A percentile compares a stretch with the other conserved stretches of the same genome.
Evolutionary conservation across 37 sponge, comb jelly and placozoan genomes (phyloP).

Genomic region (Aplysina aerophoba): DNA sequence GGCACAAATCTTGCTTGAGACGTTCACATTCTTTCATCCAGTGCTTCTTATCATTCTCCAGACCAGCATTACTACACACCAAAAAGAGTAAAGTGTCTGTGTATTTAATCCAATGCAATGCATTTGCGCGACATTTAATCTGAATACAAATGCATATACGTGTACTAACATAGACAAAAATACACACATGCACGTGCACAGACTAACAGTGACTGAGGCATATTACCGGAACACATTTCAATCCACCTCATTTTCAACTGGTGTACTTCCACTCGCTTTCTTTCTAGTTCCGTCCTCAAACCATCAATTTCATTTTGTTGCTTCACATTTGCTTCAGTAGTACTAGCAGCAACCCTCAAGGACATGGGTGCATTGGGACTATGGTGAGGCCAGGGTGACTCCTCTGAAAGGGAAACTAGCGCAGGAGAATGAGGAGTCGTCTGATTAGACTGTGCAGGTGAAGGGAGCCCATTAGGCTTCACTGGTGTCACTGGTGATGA

Average conservation of each 20-base stretch:
- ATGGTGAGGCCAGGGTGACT: too few relatives aligned
- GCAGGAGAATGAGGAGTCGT: too few relatives aligned
- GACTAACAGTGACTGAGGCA: not conserved
- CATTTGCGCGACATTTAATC: not conserved
- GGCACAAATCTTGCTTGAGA: not conserved
- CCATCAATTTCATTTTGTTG: not conserved
- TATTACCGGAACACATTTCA: not conserved
- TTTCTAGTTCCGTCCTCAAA: slow-evolving; percentile 6
- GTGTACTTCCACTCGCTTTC: not conserved
- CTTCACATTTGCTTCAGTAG: too few relatives aligned
- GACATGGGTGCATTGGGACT: too few relatives aligned
- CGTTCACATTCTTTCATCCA: not conserved
- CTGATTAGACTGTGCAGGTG: too few relatives aligned
- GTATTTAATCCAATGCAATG: not conserved
- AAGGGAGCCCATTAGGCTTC: too few relatives aligned
- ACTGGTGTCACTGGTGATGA: too few relatives aligned
- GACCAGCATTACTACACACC: not conserved
- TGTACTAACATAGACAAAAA: not conserved
- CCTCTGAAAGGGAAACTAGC: too few relatives aligned
- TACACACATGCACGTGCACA: not conserved
- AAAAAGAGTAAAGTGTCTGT: not conserved
- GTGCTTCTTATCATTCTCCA: slow-evolving; percentile 11
- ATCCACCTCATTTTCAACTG: slow-evolving; percentile 34
- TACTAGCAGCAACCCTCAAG: too few relatives aligned
- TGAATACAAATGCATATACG: not conserved